Evolutionary conservation across 2,113 vertebrate genomes (phyloP).

Genomic region (Melanerpes formicivorus): DNA sequence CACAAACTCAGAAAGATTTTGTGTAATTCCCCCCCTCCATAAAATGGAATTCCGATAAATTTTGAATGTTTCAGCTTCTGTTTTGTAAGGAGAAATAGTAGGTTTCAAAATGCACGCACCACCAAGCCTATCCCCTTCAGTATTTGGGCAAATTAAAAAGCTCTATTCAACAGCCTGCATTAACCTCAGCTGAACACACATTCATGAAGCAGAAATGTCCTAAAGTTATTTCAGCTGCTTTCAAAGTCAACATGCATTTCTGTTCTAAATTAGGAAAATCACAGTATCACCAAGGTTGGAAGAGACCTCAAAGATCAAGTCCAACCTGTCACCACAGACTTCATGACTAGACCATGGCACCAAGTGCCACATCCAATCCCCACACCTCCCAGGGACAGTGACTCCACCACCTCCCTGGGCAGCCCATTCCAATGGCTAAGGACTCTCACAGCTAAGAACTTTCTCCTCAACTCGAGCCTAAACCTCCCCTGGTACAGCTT

Average conservation of each 20-base stretch:
- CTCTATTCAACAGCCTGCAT: background rate
- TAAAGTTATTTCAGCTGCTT: background rate
- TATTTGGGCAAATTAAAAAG: background rate
- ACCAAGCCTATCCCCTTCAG: background rate
- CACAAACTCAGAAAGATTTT: background rate
- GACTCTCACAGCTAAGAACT: too few species aligned
- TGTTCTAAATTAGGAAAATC: background rate
- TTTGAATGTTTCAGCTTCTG: background rate
- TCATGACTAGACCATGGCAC: too few species aligned
- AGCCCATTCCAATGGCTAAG: too few species aligned
- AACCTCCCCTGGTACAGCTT: too few species aligned
- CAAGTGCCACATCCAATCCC: too few species aligned
- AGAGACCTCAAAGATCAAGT: too few species aligned
- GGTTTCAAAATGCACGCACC: background rate
- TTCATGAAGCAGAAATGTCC: background rate
- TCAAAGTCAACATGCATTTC: background rate
- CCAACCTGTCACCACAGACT: too few species aligned
- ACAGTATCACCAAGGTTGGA: too few species aligned
- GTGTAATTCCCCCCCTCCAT: fast-evolving
- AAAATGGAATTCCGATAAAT: background rate
- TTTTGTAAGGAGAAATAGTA: background rate
- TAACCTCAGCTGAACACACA: background rate
- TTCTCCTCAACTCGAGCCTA: too few species aligned
- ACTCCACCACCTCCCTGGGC: too few species aligned
- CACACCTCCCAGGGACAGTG: too few species aligned